Evolutionary conservation across 2,113 vertebrate genomes (phyloP).

Genomic region (Psilopsiagon aurifrons): DNA sequence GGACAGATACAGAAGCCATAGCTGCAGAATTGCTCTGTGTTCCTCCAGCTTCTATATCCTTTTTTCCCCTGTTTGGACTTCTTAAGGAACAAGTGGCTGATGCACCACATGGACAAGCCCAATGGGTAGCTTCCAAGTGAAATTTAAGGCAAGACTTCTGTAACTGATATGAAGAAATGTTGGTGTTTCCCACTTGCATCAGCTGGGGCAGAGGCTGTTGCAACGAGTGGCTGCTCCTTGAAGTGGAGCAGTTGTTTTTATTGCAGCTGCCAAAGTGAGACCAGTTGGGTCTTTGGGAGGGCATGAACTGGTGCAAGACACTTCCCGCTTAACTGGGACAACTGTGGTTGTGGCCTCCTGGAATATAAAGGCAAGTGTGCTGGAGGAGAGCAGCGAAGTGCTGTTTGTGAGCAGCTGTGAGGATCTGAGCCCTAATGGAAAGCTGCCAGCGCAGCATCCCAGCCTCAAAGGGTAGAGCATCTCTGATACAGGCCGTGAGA

Average conservation of each 20-base stretch:
- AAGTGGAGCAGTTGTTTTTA: slow-evolving; percentile 8
- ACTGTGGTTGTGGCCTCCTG: not conserved
- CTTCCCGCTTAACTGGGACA: not conserved
- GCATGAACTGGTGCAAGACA: not conserved
- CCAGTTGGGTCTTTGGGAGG: not conserved
- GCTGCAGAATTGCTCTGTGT: not conserved
- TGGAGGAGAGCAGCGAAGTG: not conserved
- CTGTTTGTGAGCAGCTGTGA: not conserved
- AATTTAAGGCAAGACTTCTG: not conserved
- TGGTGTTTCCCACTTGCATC: not conserved
- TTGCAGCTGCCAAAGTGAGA: slow-evolving; percentile 16
- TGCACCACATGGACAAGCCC: fast-evolving
- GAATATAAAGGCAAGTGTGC: not conserved
- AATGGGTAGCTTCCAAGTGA: not conserved
- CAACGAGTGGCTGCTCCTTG: not conserved
- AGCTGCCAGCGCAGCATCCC: not conserved
- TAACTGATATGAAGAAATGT: not conserved
- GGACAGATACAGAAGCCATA: not conserved
- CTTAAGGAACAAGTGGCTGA: not conserved
- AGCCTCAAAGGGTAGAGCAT: not conserved
- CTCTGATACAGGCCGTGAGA: fast-evolving
- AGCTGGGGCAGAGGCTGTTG: not conserved
- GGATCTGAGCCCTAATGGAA: not conserved
- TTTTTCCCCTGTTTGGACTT: not conserved
- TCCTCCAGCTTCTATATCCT: not conserved